Evolutionary conservation across 2,888 invertebrate species (phyloP).

Genomic region (Idaea dimidiata): DNA sequence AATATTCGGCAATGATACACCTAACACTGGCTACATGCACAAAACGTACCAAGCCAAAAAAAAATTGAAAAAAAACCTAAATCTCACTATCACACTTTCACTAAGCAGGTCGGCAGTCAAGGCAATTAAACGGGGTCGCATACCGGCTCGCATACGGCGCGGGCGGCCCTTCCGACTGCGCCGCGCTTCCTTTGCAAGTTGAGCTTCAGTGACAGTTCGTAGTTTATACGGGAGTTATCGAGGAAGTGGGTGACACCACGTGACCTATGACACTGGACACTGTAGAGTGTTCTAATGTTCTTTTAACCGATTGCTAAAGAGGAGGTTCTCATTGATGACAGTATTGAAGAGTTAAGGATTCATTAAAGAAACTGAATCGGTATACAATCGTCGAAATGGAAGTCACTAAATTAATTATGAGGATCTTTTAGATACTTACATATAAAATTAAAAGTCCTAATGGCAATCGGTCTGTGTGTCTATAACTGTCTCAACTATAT

Average conservation of each 20-base stretch:
- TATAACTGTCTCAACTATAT: too few species aligned
- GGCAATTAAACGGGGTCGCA: slow-evolving; percentile 51
- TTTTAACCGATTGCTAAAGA: not conserved
- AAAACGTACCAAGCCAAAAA: not conserved
- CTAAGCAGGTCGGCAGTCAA: slow-evolving; percentile 5
- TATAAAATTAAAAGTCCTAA: too few species aligned
- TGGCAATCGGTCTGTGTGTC: too few species aligned
- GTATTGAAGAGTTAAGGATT: too few species aligned
- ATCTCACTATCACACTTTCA: not conserved
- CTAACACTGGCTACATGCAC: not conserved
- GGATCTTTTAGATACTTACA: too few species aligned
- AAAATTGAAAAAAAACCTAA: too few species aligned
- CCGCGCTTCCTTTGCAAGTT: slow-evolving; percentile 42
- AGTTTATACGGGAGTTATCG: slow-evolving; percentile 3
- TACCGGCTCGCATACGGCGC: slow-evolving; percentile 28
- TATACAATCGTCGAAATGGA: too few species aligned
- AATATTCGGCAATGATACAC: not conserved
- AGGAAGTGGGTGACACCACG: slow-evolving; percentile 6
- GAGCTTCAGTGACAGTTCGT: slow-evolving; percentile 30
- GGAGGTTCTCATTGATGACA: not conserved
- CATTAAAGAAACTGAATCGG: too few species aligned
- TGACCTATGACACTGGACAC: not conserved
- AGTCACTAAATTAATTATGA: too few species aligned
- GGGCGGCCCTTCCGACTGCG: slow-evolving; percentile 41
- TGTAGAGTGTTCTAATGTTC: not conserved